Evolutionary conservation across 2,888 invertebrate genomes (phyloP).

Genomic region (Caenorhabditis sp.): DNA sequence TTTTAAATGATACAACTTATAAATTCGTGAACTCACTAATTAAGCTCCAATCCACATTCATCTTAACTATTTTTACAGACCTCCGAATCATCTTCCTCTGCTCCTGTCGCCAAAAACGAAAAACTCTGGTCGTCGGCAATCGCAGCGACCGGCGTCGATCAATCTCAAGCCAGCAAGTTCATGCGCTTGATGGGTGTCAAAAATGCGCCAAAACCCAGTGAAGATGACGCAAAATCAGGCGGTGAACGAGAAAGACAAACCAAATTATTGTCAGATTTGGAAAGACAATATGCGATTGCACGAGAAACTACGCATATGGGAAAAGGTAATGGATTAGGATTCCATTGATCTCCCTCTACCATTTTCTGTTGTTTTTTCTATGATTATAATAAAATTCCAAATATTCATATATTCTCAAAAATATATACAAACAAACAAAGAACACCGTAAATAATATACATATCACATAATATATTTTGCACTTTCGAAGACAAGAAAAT

Average conservation of each 20-base stretch:
- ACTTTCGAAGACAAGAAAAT: not conserved
- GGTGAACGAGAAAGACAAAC: constrained; percentile 43
- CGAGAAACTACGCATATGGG: constrained; percentile 51
- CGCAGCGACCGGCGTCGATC: constrained; percentile 49
- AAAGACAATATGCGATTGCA: constrained; percentile 51
- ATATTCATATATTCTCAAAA: not conserved
- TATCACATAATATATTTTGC: not conserved
- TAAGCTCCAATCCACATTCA: too few species aligned
- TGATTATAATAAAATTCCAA: not conserved
- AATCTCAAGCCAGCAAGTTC: constrained; percentile 51
- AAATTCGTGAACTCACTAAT: too few species aligned
- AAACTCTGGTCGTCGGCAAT: constrained; percentile 54
- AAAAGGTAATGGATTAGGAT: constrained; percentile 52
- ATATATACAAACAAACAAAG: not conserved
- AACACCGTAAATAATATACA: not conserved
- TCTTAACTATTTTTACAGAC: not conserved
- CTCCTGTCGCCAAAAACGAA: constrained; percentile 28
- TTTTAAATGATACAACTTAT: too few species aligned
- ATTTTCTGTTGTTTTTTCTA: not conserved
- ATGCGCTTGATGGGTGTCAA: constrained; percentile 46
- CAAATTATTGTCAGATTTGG: constrained; percentile 46
- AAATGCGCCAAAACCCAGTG: constrained; percentile 32
- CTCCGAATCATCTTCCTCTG: constrained; percentile 9
- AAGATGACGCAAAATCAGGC: constrained; percentile 15
- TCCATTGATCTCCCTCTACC: constrained; percentile 22